phyloP scores from a whole-genome alignment of 2,113 vertebrate genomes.

The Macrotis lagotis region DNA sequence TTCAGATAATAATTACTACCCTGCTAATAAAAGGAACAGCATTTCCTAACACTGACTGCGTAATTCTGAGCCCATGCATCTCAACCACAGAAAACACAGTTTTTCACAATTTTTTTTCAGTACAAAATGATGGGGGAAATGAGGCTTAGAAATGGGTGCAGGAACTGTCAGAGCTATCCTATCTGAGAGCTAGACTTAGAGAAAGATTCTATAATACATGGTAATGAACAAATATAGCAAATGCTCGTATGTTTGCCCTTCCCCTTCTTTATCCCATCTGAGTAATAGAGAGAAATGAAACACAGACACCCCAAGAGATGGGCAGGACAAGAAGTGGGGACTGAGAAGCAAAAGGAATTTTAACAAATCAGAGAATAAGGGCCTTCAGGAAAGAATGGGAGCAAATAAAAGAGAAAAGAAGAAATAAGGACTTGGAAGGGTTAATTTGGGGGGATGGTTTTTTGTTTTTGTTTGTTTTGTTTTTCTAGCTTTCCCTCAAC shows the following conservation, averaged over 20 bases:
- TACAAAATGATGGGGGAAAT: background rate
- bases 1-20: slow-evolving; percentile 75
- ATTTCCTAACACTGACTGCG: slow-evolving; percentile 51
- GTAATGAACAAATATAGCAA: background rate
- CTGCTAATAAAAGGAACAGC: slow-evolving; percentile 67
- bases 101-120: background rate
- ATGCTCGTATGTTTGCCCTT: background rate
- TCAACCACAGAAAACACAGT: background rate
- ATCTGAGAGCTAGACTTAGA: background rate
- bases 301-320: background rate
- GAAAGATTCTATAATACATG: background rate
- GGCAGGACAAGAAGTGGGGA: background rate
- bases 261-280: background rate
- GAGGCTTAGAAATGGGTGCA: background rate
- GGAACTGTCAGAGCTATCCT: background rate
- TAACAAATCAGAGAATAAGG: background rate
- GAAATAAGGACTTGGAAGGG: background rate
- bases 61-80: background rate
- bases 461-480: background rate
- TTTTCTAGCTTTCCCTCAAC: background rate
- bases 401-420: background rate
- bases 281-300: background rate
- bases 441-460: background rate
- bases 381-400: background rate
- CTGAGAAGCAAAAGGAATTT: background rate